These are phyloP conservation scores for Sinella curviseta DNA, from an alignment of 1,140 invertebrate species.

Conservation along the genomic window DNA sequence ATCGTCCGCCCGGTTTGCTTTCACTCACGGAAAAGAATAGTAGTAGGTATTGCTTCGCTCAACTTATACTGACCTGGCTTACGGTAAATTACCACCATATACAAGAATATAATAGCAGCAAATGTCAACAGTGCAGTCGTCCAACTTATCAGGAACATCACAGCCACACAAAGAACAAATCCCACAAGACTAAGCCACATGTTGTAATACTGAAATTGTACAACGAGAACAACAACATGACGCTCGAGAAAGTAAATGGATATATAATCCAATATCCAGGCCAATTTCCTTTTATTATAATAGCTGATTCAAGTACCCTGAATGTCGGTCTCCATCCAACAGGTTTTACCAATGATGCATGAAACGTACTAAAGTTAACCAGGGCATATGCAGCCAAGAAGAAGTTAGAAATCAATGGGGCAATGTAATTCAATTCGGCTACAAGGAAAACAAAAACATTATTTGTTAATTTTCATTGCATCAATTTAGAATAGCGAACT, in stretches of 20 bases:
- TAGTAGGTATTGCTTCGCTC: too few species aligned
- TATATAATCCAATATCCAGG: background rate
- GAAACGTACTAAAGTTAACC: constrained; percentile 10
- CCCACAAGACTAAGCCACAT: constrained; percentile 61
- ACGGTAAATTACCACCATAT: constrained; percentile 59
- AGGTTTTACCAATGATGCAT: constrained; percentile 51
- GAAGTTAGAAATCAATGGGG: constrained; percentile 69
- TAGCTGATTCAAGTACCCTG: constrained; percentile 53
- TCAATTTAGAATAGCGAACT: background rate
- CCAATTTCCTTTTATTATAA: constrained; percentile 48
- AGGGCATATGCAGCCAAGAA: constrained; percentile 59
- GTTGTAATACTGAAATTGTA: constrained; percentile 58
- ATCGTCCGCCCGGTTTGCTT: too few species aligned
- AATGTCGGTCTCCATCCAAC: constrained; percentile 57
- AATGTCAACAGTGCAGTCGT: constrained; percentile 63
- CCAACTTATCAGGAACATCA: constrained; percentile 65
- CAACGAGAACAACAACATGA: too few species aligned
- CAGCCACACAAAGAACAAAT: constrained; percentile 58
- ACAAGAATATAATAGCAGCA: constrained; percentile 58
- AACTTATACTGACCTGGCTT: constrained; percentile 61
- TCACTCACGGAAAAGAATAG: background rate
- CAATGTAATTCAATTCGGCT: constrained; percentile 63
- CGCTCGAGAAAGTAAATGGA: background rate
- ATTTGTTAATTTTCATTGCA: background rate
- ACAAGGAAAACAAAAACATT: constrained; percentile 28